Percentiles rank a stretch among this genome's conserved stretches.
Evolutionary conservation across 1,140 invertebrate species (phyloP).

Genomic region (Aphaenogaster rudis): DNA sequence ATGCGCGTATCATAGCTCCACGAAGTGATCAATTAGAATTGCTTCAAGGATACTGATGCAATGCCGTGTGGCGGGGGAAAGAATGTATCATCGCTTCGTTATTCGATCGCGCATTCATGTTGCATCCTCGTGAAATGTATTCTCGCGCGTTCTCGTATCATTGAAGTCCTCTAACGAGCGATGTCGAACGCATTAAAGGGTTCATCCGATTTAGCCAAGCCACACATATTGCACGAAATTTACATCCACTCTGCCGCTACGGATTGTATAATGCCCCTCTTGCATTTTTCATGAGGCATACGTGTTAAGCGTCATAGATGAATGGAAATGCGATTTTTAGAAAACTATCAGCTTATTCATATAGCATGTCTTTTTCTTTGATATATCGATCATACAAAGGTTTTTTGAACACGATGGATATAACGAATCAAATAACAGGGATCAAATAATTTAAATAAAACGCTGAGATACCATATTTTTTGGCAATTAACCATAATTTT

Average conservation of each 20-base stretch:
- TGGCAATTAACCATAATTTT: slow-evolving; percentile 2
- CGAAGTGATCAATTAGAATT: slow-evolving; percentile 68
- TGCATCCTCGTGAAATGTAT: slow-evolving; percentile 46
- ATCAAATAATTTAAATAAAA: background rate
- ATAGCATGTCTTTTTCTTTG: background rate
- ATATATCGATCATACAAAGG: background rate
- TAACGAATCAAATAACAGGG: slow-evolving; percentile 3
- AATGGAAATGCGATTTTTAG: slow-evolving; percentile 52
- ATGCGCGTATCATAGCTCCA: slow-evolving; percentile 25
- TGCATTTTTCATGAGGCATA: slow-evolving; percentile 70
- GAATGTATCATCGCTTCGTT: slow-evolving; percentile 41
- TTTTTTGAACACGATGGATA: background rate
- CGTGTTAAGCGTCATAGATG: slow-evolving; percentile 57
- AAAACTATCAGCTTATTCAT: background rate
- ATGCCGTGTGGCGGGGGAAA: background rate
- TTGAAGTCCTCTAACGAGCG: slow-evolving; percentile 51
- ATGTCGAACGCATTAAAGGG: slow-evolving; percentile 46
- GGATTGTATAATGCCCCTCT: slow-evolving; percentile 61
- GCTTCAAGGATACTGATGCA: slow-evolving; percentile 46
- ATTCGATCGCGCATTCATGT: background rate
- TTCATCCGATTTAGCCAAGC: slow-evolving; percentile 43
- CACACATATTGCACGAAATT: slow-evolving; percentile 55
- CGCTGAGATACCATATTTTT: background rate
- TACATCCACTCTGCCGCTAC: slow-evolving; percentile 42
- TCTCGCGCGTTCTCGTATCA: slow-evolving; percentile 34